Evolutionary conservation across 2,113 vertebrate genomes (phyloP), one percentile per base, ranked within the genome.

Genomic region (Xyrauchen texanus): DNA sequence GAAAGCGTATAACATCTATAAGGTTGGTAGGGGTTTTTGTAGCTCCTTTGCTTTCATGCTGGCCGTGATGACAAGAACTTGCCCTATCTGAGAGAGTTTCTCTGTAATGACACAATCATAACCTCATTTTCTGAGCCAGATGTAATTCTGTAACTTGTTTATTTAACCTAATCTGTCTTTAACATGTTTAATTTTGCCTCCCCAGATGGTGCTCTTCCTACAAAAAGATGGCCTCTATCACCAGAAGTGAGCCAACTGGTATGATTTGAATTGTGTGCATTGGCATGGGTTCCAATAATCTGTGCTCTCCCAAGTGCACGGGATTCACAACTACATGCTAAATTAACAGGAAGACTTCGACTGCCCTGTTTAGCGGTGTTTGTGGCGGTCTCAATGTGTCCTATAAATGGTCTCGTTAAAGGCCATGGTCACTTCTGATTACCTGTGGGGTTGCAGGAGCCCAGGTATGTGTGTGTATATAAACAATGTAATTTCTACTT

Each of bases 281-380:
- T 3, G n/a, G 80, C 61, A 81, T 45, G 55, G 21, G 5, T 78
- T 87, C 82, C 86, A 86, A 88, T 84, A 85, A 86, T 80, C 57
- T 4, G 52, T 1, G 49, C 87, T 88, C n/a, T 58, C 9, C 0
- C 46, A 44, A 3, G 93, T 88, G 92, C 81, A 84, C 82, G 42
- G 11, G 88, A 86, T 86, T 92, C 93, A 95, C 91, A 94, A 92
- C 85, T 90, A 85, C 87, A 86, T 95, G 94, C 93, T 0, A 94
- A 85, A 95, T 44, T 62, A 93, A 86, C 0, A 91, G 94, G 90
- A 78, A 90, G 92, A 88, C 92, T 94, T 94, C 93, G 93, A 92
- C 93, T 93, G 91, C 60, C 15, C 81, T 69, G 91, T 92, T 88
- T 77, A 45, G 0, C 21, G 10, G 58, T 94, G 89, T 87, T 90